phyloP scores from a whole-genome alignment of 2,888 invertebrate genomes.

The Eutolmus rufibarbis region DNA sequence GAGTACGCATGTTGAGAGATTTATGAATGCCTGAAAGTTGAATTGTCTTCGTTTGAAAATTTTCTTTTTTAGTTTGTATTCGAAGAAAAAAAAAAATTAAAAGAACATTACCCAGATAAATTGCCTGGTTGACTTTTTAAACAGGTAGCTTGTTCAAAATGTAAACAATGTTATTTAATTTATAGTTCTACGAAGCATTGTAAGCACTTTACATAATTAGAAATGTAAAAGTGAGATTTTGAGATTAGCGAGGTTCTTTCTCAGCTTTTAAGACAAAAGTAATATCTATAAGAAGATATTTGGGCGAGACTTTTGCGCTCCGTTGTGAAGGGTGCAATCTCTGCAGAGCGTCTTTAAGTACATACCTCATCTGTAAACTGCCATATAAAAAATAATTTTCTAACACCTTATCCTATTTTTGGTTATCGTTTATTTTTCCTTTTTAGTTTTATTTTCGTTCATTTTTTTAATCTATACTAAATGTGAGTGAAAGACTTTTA shows the following conservation, averaged over 20 bases:
- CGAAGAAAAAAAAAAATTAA: neutral
- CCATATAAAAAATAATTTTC: slow-evolving; percentile 28
- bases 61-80: neutral
- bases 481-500: slow-evolving; percentile 32
- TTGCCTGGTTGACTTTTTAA: slow-evolving; percentile 10
- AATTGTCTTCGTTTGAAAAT: slow-evolving; percentile 2
- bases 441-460: neutral
- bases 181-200: slow-evolving; percentile 21
- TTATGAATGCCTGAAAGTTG: slow-evolving; percentile 19
- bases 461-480: neutral
- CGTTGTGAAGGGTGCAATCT: neutral
- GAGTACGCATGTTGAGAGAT: slow-evolving; percentile 26
- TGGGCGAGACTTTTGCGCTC: neutral
- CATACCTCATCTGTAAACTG: slow-evolving; percentile 37
- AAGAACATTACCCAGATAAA: slow-evolving; percentile 3
- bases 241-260: slow-evolving; percentile 21
- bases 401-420: neutral
- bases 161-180: slow-evolving; percentile 32
- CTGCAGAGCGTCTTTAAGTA: neutral
- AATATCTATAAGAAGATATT: neutral
- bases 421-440: neutral
- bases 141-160: slow-evolving; percentile 28
- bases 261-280: neutral
- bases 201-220: neutral
- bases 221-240: slow-evolving; percentile 26